Evolutionary conservation across 2,888 invertebrate species (phyloP).

Genomic region (Corbicula japonica): DNA sequence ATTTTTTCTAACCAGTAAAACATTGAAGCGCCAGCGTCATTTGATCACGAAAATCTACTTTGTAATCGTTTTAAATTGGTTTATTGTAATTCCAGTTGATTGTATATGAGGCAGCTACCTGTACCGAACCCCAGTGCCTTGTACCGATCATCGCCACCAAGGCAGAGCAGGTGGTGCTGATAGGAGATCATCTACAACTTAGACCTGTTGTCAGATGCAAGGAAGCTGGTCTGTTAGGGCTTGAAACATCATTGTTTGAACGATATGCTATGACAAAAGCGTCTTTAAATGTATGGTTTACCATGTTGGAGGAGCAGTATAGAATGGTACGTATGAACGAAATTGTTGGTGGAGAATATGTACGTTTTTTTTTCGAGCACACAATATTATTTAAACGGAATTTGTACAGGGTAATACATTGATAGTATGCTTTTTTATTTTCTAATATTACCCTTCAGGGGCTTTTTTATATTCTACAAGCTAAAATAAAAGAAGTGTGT

Average conservation of each 20-base stretch:
- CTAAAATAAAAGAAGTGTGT: no score
- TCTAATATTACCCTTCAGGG: no score
- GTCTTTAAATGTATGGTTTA: slow-evolving; percentile 31
- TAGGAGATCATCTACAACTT: slow-evolving; percentile 84
- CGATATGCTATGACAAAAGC: slow-evolving; percentile 19
- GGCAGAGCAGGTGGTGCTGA: slow-evolving; percentile 77
- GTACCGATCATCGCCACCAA: slow-evolving; percentile 75
- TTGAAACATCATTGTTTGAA: slow-evolving; percentile 68
- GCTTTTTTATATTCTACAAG: no score
- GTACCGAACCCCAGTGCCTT: slow-evolving; percentile 81
- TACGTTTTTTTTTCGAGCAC: no score
- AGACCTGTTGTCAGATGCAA: slow-evolving; percentile 78
- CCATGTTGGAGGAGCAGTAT: slow-evolving; percentile 78
- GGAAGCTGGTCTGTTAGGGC: slow-evolving; percentile 62
- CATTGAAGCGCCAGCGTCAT: no score
- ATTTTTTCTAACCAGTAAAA: no score
- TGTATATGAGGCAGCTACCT: slow-evolving; percentile 83
- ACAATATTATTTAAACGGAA: no score
- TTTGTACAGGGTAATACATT: no score
- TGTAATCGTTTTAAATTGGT: no score
- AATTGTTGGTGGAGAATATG: neutral
- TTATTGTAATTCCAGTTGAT: slow-evolving; percentile 74
- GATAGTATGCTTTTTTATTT: no score
- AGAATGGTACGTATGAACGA: slow-evolving; percentile 76
- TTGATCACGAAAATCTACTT: no score